These are phyloP conservation scores for Sturnira hondurensis DNA, from an alignment of 2,113 vertebrate genomes.

Conservation along the genomic window DNA sequence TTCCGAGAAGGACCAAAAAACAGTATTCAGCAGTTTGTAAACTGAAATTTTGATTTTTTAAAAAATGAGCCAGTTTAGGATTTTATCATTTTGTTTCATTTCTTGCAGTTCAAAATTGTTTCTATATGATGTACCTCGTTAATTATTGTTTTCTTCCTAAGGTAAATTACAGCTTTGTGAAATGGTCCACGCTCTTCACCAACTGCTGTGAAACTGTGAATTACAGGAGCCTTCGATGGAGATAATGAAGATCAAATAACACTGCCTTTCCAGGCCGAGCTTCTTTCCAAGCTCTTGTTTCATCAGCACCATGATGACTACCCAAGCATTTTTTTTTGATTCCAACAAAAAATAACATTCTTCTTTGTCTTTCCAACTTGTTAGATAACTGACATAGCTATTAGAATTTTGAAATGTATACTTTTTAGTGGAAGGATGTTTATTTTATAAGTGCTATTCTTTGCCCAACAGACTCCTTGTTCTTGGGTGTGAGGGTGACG, in stretches of 20 bases:
- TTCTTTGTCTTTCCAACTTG: not conserved
- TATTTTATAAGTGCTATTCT: not conserved
- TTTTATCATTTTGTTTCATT: constrained; percentile 32
- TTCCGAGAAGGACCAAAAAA: not conserved
- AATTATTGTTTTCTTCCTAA: constrained; percentile 37
- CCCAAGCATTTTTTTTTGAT: not conserved
- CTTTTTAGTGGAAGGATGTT: not conserved
- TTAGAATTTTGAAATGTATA: not conserved
- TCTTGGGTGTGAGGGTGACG: not conserved
- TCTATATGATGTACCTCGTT: constrained; percentile 13
- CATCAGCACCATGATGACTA: not conserved
- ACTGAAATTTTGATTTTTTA: not conserved
- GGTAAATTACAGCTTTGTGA: constrained; percentile 2
- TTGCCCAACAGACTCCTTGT: not conserved
- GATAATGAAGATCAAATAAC: not conserved
- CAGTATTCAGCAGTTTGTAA: not conserved
- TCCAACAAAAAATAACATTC: not conserved
- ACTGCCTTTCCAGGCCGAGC: not conserved
- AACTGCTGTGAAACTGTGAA: constrained; percentile 47
- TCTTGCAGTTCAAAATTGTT: constrained; percentile 21
- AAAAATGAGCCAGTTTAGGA: constrained; percentile 23
- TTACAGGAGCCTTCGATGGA: not conserved
- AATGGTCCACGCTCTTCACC: not conserved
- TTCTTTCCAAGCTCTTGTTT: constrained; percentile 35
- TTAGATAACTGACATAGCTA: not conserved